Percentiles rank a stretch among this genome's conserved stretches.
phyloP scores from a whole-genome alignment of 2,888 invertebrate species.

The Ochropleura plecta region DNA sequence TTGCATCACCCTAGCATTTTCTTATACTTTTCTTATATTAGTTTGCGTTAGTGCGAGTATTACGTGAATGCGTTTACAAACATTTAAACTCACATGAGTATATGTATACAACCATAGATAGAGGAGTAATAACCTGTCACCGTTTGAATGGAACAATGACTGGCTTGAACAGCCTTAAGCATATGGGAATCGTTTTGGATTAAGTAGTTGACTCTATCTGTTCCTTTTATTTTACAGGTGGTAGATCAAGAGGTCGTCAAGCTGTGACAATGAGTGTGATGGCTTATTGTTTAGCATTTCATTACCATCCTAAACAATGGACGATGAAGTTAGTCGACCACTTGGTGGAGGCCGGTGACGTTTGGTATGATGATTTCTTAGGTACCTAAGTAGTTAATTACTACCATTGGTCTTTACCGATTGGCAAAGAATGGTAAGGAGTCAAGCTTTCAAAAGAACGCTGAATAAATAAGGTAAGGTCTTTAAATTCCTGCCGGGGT shows the following conservation, averaged over 20 bases:
- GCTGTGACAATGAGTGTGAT: constrained; percentile 91
- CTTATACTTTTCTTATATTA: too few relatives aligned
- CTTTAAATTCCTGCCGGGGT: too few relatives aligned
- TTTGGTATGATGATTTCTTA: constrained; percentile 77
- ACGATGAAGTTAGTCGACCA: constrained; percentile 91
- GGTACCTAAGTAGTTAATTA: not conserved
- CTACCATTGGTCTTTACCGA: too few relatives aligned
- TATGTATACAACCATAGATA: too few relatives aligned
- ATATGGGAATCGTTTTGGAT: not conserved
- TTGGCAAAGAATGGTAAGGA: too few relatives aligned
- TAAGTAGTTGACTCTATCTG: not conserved
- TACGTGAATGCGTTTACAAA: not conserved
- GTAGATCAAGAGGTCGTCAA: constrained; percentile 85
- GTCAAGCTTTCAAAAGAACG: too few relatives aligned
- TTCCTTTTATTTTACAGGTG: constrained; percentile 70
- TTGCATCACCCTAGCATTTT: not conserved
- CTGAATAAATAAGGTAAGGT: too few relatives aligned
- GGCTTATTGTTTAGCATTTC: constrained; percentile 90
- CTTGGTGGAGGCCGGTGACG: constrained; percentile 89
- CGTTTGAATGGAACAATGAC: too few relatives aligned
- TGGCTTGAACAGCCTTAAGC: too few relatives aligned
- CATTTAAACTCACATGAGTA: not conserved
- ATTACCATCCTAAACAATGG: constrained; percentile 92
- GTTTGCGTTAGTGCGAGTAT: too few relatives aligned
- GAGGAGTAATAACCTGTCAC: too few relatives aligned